Conservation (phyloP, 2,113 vertebrate genomes). For the Anseranas semipalmata region DNA sequence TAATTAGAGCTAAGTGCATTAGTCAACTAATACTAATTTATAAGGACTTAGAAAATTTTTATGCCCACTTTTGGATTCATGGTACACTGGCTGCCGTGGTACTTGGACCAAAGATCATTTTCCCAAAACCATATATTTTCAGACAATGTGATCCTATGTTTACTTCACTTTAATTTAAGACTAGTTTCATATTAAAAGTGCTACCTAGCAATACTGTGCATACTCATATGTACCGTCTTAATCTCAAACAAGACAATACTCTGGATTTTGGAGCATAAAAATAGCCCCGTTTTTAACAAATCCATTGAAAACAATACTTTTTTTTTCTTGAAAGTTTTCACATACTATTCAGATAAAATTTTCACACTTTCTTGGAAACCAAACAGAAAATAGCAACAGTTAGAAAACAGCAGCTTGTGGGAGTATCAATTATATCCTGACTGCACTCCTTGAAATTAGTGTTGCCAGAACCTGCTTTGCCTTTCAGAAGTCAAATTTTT, state of each 20-base stretch:
- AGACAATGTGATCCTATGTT: neutral
- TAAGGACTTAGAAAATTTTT: neutral
- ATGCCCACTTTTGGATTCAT: neutral
- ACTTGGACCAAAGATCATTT: neutral
- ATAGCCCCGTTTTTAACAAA: neutral
- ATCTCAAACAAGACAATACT: neutral
- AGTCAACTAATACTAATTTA: neutral
- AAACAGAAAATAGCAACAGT: neutral
- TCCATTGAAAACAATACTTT: neutral
- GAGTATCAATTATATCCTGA: neutral
- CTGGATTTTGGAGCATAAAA: neutral
- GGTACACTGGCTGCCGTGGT: neutral
- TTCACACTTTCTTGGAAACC: neutral
- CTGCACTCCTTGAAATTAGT: neutral
- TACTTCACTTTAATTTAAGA: neutral
- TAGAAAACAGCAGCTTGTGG: neutral
- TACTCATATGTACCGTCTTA: neutral
- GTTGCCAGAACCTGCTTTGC: neutral
- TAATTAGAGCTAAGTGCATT: neutral
- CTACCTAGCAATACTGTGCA: neutral
- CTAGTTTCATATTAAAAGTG: neutral
- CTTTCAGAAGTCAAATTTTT: neutral
- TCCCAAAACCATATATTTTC: neutral
- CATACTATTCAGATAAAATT: neutral
- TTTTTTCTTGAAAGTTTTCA: neutral